Evolutionary conservation across 2,888 invertebrate species (phyloP).

Genomic region (Andrena dorsata): DNA sequence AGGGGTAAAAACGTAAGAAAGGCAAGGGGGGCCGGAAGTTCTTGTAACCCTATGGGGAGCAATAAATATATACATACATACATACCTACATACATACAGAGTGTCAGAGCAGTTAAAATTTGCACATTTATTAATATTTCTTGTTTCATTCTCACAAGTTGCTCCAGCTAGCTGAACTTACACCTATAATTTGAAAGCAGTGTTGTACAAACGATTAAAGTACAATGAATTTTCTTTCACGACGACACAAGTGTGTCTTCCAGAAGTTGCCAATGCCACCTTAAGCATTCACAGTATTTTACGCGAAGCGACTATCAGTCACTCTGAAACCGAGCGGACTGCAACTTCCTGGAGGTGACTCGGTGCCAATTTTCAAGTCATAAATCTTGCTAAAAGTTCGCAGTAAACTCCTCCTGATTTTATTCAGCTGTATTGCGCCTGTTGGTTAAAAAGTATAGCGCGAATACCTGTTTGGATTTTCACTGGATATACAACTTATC

Average conservation of each 20-base stretch:
- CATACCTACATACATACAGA: too few species aligned
- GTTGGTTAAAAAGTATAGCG: constrained; percentile 27
- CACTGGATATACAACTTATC: constrained; percentile 21
- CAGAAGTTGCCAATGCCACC: not conserved
- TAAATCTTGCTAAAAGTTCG: constrained; percentile 46
- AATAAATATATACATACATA: too few species aligned
- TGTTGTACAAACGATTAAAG: not conserved
- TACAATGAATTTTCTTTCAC: not conserved
- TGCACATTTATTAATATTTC: too few species aligned
- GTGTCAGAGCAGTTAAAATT: too few species aligned
- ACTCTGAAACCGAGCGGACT: not conserved
- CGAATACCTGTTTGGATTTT: constrained; percentile 39
- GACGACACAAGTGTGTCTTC: not conserved
- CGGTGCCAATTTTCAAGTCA: constrained; percentile 46
- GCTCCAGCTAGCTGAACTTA: not conserved
- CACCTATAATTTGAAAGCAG: not conserved
- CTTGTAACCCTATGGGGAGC: too few species aligned
- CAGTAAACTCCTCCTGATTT: constrained; percentile 24
- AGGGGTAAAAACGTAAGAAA: too few species aligned
- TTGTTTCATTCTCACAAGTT: too few species aligned
- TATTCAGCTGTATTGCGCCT: constrained; percentile 31
- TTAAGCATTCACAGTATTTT: not conserved
- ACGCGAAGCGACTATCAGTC: constrained; percentile 15
- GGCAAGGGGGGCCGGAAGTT: too few species aligned
- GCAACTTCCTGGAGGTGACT: not conserved